A percentile compares a stretch with the other conserved stretches of the same genome.
These are phyloP conservation scores for Phaedon cochleariae DNA, from an alignment of 2,888 invertebrate genomes.

Conservation along the genomic window DNA sequence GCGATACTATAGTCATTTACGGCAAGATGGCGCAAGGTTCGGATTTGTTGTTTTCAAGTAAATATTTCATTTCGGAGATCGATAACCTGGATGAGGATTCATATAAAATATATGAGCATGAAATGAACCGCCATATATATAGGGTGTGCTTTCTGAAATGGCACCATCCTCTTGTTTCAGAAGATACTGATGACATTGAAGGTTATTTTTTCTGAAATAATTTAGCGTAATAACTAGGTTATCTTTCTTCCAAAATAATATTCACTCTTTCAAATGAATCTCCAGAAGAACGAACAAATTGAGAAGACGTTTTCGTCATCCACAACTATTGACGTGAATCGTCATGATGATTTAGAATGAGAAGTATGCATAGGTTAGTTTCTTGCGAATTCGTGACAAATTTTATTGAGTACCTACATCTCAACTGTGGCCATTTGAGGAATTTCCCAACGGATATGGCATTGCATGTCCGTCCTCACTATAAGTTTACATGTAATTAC, in stretches of 20 bases:
- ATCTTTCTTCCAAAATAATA: too few relatives aligned
- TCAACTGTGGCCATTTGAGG: neutral
- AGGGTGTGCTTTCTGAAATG: neutral
- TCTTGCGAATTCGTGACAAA: neutral
- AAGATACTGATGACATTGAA: too few relatives aligned
- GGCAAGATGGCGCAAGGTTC: neutral
- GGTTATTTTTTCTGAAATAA: too few relatives aligned
- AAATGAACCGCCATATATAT: neutral
- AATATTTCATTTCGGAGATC: neutral
- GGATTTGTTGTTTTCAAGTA: neutral
- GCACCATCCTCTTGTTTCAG: too few relatives aligned
- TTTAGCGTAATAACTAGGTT: too few relatives aligned
- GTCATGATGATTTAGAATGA: too few relatives aligned
- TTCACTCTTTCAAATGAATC: too few relatives aligned
- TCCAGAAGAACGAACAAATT: too few relatives aligned
- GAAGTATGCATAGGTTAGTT: too few relatives aligned
- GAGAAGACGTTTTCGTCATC: too few relatives aligned
- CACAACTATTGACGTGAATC: too few relatives aligned
- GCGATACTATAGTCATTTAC: neutral
- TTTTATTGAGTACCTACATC: neutral
- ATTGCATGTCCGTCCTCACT: neutral
- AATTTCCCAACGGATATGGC: neutral
- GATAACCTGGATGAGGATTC: neutral
- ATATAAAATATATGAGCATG: neutral
- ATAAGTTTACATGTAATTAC: neutral